phyloP scores from a whole-genome alignment of 2,113 vertebrate species.

The Syngnathus scovelli region DNA sequence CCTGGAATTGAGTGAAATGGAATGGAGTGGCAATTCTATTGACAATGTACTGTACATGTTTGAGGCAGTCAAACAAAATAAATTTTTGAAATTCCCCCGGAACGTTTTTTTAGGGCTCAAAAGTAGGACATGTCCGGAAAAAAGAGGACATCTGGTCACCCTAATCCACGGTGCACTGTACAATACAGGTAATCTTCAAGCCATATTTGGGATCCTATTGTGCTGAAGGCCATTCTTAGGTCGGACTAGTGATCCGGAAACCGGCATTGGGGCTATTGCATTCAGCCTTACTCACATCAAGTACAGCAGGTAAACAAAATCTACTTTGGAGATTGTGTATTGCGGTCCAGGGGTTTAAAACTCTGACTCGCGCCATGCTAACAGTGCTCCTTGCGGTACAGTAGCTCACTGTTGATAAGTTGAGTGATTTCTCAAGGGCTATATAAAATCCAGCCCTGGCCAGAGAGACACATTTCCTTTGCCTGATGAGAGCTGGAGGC shows the following conservation, averaged over 20 bases:
- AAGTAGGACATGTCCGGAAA: no score
- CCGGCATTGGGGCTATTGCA: slow-evolving; percentile 3
- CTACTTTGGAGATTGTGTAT: slow-evolving; percentile 41
- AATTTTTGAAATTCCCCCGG: no score
- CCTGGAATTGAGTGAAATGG: no score
- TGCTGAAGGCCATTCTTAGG: background rate
- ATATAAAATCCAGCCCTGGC: slow-evolving; percentile 50
- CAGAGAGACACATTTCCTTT: slow-evolving; percentile 66
- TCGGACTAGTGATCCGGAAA: slow-evolving; percentile 2
- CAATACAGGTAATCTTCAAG: slow-evolving; percentile 16
- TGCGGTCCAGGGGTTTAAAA: slow-evolving; percentile 41
- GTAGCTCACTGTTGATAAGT: slow-evolving; percentile 67
- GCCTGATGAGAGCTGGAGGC: slow-evolving; percentile 61
- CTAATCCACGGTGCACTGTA: no score
- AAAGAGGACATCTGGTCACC: no score
- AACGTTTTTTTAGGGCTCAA: no score
- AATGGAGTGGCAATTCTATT: no score
- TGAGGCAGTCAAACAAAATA: no score
- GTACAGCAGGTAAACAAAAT: slow-evolving; percentile 37
- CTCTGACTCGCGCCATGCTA: slow-evolving; percentile 38
- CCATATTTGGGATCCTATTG: slow-evolving; percentile 2
- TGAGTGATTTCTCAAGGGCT: slow-evolving; percentile 68
- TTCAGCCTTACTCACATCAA: slow-evolving; percentile 28
- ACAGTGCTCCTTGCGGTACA: slow-evolving; percentile 54
- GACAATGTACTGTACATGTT: no score